Base-by-base conservation (phyloP, 2,113 vertebrate genomes). In the Turnix velox region DNA sequence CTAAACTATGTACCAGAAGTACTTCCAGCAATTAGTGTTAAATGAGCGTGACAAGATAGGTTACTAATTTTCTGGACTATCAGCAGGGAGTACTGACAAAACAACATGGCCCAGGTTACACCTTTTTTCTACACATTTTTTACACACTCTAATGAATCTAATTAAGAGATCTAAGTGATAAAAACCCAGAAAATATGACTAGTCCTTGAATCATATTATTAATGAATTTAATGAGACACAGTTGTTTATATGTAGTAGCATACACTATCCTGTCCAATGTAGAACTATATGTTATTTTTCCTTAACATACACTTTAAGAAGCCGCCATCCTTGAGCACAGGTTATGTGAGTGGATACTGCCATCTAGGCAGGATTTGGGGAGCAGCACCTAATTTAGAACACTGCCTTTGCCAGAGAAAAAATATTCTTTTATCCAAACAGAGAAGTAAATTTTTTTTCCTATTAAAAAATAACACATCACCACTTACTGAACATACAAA, bases 311-410 rank as follows among this genome's bases (percentile, higher is more conserved):
- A 25, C 39, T 68, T 73, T 25, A 10, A 84, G 54, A 49, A 74
- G 67, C 46, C 3, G 6, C 71, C 71, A 76, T 57, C 58, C 72
- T 20, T 22, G 49, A 92, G 82, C 65, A 42, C 14, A 88, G 65
- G 80, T 96, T 96, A 43, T 1, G 1, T 49, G 94, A 94, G 87
- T 40, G 43, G 85, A 95, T 58, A 40, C 91, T 96, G 97, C 97
- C 97, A 97, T 92, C 97, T 97, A 97, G 96, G 76, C 89, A 95
- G 58, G 45, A 22, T 78, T 88, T 35, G 12, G 61, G 61, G 87
- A 93, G 87, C 52, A 78, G 74, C 96, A 95, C 15, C 39, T 65
- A 14, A n/a, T 77, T 67, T 65, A 45, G 27, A 84, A 85, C 43
- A 46, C 18, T 28, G 7, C 40, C 22, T 89, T n/a, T 51, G 39